Evolutionary conservation across 2,113 vertebrate genomes (phyloP).

Genomic region (Phocoena sinus): DNA sequence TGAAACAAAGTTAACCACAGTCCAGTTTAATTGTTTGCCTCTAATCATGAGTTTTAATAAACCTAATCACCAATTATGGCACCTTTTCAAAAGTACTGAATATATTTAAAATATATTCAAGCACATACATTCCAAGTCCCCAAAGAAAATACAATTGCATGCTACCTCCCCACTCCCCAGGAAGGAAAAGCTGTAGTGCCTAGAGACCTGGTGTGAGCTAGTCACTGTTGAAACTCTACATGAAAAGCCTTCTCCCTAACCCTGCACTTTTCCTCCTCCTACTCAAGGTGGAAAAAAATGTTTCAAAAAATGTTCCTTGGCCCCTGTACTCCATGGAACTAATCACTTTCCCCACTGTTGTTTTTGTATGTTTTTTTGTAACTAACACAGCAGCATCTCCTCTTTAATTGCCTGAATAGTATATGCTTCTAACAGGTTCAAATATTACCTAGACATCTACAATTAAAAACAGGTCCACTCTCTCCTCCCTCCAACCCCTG

Average conservation of each 20-base stretch:
- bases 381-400: neutral
- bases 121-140: neutral
- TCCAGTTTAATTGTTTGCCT: neutral
- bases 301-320: neutral
- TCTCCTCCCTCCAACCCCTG: neutral
- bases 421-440: neutral
- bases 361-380: neutral
- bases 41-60: neutral
- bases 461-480: neutral
- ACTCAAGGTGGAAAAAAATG: neutral
- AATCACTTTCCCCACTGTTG: neutral
- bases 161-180: neutral
- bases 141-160: neutral
- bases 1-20: neutral
- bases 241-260: neutral
- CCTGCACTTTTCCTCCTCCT: neutral
- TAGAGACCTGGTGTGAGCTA: neutral
- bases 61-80: neutral
- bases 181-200: neutral
- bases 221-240: neutral
- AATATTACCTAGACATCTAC: neutral
- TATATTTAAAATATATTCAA: neutral
- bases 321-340: neutral
- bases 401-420: neutral
- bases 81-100: slow-evolving; percentile 7